These are phyloP conservation scores for Apus apus DNA, from an alignment of 2,113 vertebrate genomes.

Conservation along the genomic window DNA sequence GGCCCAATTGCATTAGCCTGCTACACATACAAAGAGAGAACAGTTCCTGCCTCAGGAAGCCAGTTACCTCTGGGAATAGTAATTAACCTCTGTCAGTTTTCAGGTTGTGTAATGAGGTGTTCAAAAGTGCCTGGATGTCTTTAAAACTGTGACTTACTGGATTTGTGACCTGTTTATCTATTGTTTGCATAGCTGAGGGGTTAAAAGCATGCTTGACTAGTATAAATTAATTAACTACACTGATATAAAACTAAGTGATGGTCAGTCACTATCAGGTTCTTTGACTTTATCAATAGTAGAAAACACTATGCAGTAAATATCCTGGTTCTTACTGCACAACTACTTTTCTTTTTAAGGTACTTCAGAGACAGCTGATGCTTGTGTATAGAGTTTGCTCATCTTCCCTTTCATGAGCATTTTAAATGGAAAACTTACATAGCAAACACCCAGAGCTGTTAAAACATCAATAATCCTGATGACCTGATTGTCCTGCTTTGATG, in stretches of 20 bases:
- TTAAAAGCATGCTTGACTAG: background rate
- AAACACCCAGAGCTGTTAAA: background rate
- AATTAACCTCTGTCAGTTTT: background rate
- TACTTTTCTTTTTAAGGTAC: background rate
- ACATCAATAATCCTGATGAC: background rate
- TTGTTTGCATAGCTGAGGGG: background rate
- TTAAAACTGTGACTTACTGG: background rate
- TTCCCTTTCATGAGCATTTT: background rate
- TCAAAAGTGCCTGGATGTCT: background rate
- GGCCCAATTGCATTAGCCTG: background rate
- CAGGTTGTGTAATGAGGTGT: background rate
- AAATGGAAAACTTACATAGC: background rate
- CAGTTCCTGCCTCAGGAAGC: background rate
- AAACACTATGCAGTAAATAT: background rate
- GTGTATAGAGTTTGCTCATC: background rate
- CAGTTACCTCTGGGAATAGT: background rate
- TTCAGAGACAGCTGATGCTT: no score
- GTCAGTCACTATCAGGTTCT: background rate
- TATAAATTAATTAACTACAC: background rate
- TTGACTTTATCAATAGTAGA: background rate
- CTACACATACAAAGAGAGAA: background rate
- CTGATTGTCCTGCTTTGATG: background rate
- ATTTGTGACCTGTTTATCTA: background rate
- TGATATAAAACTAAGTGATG: background rate
- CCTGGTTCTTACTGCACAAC: background rate